These are phyloP conservation scores for Lasiommata megera DNA, from an alignment of 2,888 invertebrate species.

Conservation along the genomic window DNA sequence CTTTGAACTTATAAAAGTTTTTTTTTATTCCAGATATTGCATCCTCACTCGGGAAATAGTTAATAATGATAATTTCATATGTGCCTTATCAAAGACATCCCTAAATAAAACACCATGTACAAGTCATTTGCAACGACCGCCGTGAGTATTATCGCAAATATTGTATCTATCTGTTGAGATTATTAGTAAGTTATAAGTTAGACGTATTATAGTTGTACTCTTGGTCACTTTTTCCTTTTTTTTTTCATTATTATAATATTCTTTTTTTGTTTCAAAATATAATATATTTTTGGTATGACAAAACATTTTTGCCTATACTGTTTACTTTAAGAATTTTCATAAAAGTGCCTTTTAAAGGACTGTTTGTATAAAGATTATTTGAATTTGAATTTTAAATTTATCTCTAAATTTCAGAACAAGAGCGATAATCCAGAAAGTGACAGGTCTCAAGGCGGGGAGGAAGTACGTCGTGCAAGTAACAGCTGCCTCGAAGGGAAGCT, in stretches of 20 bases:
- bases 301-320: too few relatives aligned
- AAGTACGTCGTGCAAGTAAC: slow-evolving; percentile 69
- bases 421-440: slow-evolving; percentile 62
- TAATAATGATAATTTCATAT: slow-evolving; percentile 46
- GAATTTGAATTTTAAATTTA: not conserved
- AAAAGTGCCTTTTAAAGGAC: too few relatives aligned
- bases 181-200: too few relatives aligned
- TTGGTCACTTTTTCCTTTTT: too few relatives aligned
- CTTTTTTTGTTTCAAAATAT: too few relatives aligned
- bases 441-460: slow-evolving; percentile 57
- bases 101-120: slow-evolving; percentile 50
- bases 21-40: slow-evolving; percentile 57
- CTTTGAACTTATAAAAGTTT: too few relatives aligned
- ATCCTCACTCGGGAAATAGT: slow-evolving; percentile 53
- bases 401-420: slow-evolving; percentile 44
- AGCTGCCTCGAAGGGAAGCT: slow-evolving; percentile 56
- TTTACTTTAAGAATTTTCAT: too few relatives aligned
- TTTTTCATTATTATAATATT: too few relatives aligned
- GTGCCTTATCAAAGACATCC: slow-evolving; percentile 46
- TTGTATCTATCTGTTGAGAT: not conserved
- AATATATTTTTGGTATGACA: too few relatives aligned
- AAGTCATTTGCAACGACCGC: slow-evolving; percentile 50
- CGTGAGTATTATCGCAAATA: slow-evolving; percentile 53
- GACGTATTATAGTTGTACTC: too few relatives aligned
- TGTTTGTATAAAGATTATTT: too few relatives aligned